Conservation (phyloP, 2,888 invertebrate species). For the Dicyrtoma fusca region DNA sequence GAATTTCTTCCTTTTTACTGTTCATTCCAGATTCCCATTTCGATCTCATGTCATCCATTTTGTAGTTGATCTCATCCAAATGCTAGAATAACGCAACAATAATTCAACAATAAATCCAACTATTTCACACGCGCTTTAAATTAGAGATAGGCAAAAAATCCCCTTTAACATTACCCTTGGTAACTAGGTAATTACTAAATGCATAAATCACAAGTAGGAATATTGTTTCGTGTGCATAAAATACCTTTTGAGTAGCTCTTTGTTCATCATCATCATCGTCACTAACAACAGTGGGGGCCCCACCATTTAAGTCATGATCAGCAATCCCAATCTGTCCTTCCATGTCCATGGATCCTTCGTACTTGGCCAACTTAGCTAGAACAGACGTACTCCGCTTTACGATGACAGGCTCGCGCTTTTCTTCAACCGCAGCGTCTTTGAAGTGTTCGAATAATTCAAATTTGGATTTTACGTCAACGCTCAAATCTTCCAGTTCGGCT, state of each 20-base stretch:
- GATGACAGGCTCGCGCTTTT: constrained; percentile 65
- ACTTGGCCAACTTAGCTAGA: constrained; percentile 79
- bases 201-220: too few relatives aligned
- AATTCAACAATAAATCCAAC: neutral
- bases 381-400: constrained; percentile 65
- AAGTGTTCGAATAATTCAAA: constrained; percentile 81
- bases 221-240: too few relatives aligned
- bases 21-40: constrained; percentile 71
- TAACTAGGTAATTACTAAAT: too few relatives aligned
- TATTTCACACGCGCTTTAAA: neutral
- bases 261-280: constrained; percentile 36
- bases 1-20: constrained; percentile 65
- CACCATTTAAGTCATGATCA: constrained; percentile 75
- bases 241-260: neutral
- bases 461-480: constrained; percentile 79
- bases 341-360: constrained; percentile 63
- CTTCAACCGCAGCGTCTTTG: constrained; percentile 57
- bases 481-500: constrained; percentile 79
- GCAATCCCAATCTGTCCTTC: constrained; percentile 70
- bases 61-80: constrained; percentile 40
- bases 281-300: constrained; percentile 59
- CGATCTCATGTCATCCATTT: constrained; percentile 47
- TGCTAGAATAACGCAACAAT: neutral
- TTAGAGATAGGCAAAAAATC: too few relatives aligned
- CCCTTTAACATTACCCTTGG: too few relatives aligned